Conservation (phyloP, 2,888 invertebrate species). For the Hypomecis punctinalis region DNA sequence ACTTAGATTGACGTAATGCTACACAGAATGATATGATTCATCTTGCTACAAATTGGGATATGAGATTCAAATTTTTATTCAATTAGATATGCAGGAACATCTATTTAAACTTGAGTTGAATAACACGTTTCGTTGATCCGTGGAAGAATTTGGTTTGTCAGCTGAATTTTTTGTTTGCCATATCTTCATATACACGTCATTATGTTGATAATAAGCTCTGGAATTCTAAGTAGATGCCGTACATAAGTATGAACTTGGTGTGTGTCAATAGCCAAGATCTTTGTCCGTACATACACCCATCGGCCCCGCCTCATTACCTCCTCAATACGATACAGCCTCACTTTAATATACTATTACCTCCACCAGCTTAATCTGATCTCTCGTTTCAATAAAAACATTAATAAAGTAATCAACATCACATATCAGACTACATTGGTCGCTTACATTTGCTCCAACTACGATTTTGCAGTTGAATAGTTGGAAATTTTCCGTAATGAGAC, state of each 20-base stretch:
- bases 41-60: constrained; percentile 73
- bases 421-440: constrained; percentile 72
- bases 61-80: constrained; percentile 77
- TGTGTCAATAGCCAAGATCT: constrained; percentile 74
- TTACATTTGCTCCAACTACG: constrained; percentile 53
- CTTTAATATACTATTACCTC: constrained; percentile 69
- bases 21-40: constrained; percentile 73
- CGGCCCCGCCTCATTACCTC: constrained; percentile 81
- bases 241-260: constrained; percentile 56
- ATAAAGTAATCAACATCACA: constrained; percentile 74
- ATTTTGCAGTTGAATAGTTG: constrained; percentile 47
- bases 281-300: constrained; percentile 76
- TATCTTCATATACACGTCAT: constrained; percentile 52
- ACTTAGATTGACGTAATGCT: constrained; percentile 70
- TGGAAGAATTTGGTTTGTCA: constrained; percentile 32
- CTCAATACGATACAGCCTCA: constrained; percentile 72
- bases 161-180: constrained; percentile 49
- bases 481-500: constrained; percentile 48
- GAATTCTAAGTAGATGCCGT: constrained; percentile 63
- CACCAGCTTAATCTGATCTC: constrained; percentile 69
- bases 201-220: constrained; percentile 66
- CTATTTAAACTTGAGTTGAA: constrained; percentile 56
- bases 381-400: constrained; percentile 77
- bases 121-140: constrained; percentile 37
- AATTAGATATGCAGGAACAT: constrained; percentile 72